phyloP scores from a whole-genome alignment of 2,797 vertebrate species.

The Melanotaenia parkinsoni region DNA sequence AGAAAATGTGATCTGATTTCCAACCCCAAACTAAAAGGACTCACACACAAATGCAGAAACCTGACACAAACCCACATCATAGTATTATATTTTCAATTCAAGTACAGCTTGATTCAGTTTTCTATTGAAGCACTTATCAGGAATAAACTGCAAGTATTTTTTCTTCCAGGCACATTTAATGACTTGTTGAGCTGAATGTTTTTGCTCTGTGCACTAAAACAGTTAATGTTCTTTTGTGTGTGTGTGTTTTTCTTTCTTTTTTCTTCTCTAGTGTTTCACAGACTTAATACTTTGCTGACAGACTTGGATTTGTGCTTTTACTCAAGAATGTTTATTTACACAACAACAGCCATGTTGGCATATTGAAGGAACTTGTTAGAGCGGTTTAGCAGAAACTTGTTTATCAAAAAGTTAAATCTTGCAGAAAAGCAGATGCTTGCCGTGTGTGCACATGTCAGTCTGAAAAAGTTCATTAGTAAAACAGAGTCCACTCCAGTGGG shows the following conservation, averaged over 20 bases:
- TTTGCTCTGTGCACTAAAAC: neutral
- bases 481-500: neutral
- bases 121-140: no score
- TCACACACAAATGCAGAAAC: neutral
- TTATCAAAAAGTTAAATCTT: constrained; percentile 8
- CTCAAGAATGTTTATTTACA: constrained; percentile 37
- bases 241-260: neutral
- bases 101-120: no score
- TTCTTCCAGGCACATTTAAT: no score
- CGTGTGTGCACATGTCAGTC: neutral
- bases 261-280: neutral
- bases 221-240: neutral
- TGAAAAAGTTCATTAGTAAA: no score
- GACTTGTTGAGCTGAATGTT: neutral
- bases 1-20: neutral
- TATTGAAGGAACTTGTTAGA: constrained; percentile 10
- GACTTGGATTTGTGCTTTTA: constrained; percentile 17
- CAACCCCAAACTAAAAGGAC: neutral
- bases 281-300: neutral
- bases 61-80: neutral
- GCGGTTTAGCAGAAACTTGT: constrained; percentile 26
- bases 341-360: constrained; percentile 1
- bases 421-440: neutral
- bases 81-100: neutral
- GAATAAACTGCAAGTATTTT: no score